Conservation (phyloP, 2,797 vertebrate genomes). For the Anomalospiza imberbis region DNA sequence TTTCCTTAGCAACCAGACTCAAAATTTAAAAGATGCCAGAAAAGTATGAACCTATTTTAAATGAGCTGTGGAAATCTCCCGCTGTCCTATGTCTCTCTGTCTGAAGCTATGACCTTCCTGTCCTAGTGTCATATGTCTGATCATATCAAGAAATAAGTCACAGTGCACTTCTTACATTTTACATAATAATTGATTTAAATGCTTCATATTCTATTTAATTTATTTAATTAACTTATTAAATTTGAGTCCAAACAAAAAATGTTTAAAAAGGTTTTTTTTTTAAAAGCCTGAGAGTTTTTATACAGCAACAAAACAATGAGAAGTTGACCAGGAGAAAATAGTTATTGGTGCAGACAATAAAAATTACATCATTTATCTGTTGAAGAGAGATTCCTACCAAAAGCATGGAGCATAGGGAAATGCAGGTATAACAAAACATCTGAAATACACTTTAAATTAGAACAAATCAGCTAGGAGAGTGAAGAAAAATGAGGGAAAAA, state of each 20-base stretch:
- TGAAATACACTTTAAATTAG: background rate
- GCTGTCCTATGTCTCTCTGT: conserved; percentile 33
- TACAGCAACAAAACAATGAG: background rate
- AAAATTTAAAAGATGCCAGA: conserved; percentile 36
- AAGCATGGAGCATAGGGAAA: background rate
- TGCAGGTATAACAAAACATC: background rate
- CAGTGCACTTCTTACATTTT: background rate
- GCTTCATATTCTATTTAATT: background rate
- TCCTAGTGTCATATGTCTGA: conserved; percentile 24
- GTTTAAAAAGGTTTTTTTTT: background rate
- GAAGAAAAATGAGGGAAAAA: background rate
- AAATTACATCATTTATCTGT: background rate
- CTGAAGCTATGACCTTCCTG: conserved; percentile 49
- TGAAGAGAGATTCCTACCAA: background rate
- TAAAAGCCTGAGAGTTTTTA: background rate
- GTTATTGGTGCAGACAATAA: background rate
- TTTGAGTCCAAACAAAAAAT: background rate
- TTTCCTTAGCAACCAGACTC: background rate
- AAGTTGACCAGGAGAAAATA: background rate
- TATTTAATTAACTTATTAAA: background rate
- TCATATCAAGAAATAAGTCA: conserved; percentile 27
- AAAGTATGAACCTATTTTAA: conserved; percentile 44
- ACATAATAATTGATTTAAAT: background rate
- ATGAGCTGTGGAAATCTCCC: conserved; percentile 50
- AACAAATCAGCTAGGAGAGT: background rate